phyloP scores from a whole-genome alignment of 2,888 invertebrate species.

The Hydropsyche betteni region DNA sequence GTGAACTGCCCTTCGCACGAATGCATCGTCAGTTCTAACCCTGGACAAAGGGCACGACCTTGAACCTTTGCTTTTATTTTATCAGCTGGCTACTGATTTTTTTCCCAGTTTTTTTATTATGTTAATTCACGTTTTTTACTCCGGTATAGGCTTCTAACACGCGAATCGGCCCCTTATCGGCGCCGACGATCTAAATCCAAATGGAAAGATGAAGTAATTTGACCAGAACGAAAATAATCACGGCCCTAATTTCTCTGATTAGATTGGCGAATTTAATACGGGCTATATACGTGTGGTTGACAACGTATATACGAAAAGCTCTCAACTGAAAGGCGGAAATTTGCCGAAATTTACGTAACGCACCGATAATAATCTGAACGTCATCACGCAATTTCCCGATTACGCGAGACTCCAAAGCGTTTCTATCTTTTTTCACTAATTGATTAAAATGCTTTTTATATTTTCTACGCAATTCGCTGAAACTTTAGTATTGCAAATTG shows the following conservation, averaged over 20 bases:
- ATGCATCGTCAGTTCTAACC: constrained; percentile 3
- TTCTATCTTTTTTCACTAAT: neutral
- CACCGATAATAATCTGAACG: neutral
- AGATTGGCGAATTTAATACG: too few relatives aligned
- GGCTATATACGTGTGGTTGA: too few relatives aligned
- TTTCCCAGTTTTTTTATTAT: neutral
- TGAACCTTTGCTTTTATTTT: constrained; percentile 20
- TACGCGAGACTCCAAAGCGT: neutral
- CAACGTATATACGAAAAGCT: too few relatives aligned
- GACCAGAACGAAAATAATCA: constrained; percentile 19
- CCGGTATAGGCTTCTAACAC: constrained; percentile 11
- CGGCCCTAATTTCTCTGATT: too few relatives aligned
- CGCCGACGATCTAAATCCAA: constrained; percentile 6
- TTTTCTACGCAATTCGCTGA: too few relatives aligned
- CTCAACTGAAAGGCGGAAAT: too few relatives aligned
- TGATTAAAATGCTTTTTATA: too few relatives aligned
- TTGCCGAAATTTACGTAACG: too few relatives aligned
- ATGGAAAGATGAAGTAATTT: constrained; percentile 26
- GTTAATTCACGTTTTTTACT: neutral
- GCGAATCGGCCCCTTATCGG: constrained; percentile 16
- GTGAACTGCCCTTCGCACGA: neutral
- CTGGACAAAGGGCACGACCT: neutral
- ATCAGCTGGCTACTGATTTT: neutral
- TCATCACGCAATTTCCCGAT: constrained; percentile 15
- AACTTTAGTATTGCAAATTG: too few relatives aligned